Conservation (phyloP, 2,888 invertebrate species). For the Frankliniella fusca region DNA sequence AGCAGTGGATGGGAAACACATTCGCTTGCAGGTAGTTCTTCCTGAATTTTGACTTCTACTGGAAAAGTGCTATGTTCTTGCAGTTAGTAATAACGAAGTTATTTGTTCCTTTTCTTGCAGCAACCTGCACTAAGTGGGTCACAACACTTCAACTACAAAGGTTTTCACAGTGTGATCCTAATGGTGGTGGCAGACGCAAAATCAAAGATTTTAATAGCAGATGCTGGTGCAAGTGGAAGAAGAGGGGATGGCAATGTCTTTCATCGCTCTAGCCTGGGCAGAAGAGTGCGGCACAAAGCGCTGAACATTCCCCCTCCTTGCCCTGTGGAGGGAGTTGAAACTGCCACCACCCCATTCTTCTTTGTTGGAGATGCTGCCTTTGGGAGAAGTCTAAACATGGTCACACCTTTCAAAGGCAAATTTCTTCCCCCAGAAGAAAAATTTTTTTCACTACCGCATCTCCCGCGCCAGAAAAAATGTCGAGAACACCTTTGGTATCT, state of each 20-base stretch:
- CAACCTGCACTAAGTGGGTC: not conserved
- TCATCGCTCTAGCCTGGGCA: not conserved
- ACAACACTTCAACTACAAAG: not conserved
- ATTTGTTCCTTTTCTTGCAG: not conserved
- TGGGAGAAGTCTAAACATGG: not conserved
- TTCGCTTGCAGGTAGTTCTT: not conserved
- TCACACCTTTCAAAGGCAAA: not conserved
- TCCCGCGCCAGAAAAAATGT: not conserved
- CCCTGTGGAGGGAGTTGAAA: not conserved
- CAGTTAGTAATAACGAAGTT: too few species aligned
- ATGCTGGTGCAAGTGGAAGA: constrained; percentile 23
- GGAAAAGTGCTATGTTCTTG: not conserved
- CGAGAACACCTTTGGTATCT: not conserved
- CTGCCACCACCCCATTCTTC: not conserved
- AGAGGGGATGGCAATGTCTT: constrained; percentile 29
- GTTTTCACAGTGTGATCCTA: not conserved
- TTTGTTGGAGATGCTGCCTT: not conserved
- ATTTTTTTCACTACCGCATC: not conserved
- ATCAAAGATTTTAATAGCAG: constrained; percentile 20
- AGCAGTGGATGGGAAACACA: constrained; percentile 30
- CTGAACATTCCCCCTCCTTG: not conserved
- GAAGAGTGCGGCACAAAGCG: not conserved
- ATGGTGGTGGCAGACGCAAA: not conserved
- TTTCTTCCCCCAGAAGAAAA: not conserved
- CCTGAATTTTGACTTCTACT: not conserved